phyloP scores from a whole-genome alignment of 2,113 vertebrate species.

The Ammodramus savannarum region DNA sequence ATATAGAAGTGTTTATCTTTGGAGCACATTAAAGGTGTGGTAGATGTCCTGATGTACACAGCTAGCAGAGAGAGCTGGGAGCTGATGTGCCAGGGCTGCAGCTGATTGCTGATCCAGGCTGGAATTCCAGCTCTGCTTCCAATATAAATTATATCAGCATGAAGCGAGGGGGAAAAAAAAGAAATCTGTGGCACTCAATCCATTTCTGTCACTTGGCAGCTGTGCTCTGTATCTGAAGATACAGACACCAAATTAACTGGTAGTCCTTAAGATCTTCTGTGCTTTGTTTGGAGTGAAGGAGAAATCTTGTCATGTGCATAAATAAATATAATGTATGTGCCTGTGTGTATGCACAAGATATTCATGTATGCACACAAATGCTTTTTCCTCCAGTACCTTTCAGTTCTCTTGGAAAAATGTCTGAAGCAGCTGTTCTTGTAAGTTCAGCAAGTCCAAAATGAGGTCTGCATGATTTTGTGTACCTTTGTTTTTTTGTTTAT shows the following conservation, averaged over 20 bases:
- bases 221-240: not conserved
- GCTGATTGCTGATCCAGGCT: not conserved
- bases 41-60: not conserved
- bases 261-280: not conserved
- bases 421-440: not conserved
- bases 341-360: not conserved
- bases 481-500: not conserved
- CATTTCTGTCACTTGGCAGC: not conserved
- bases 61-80: not conserved
- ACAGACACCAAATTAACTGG: not conserved
- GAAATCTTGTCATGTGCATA: not conserved
- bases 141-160: not conserved
- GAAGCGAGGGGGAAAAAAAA: not conserved
- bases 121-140: not conserved
- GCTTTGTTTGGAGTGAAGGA: not conserved
- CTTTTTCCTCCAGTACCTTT: not conserved
- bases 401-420: not conserved
- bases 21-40: conserved; percentile 22
- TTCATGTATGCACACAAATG: not conserved
- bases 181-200: not conserved
- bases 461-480: not conserved
- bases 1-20: conserved; percentile 24
- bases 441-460: not conserved
- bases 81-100: not conserved
- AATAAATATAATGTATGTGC: not conserved